These are phyloP conservation scores for Drosophila nasuta DNA, from an alignment of 1,140 invertebrate genomes.

Conservation along the genomic window DNA sequence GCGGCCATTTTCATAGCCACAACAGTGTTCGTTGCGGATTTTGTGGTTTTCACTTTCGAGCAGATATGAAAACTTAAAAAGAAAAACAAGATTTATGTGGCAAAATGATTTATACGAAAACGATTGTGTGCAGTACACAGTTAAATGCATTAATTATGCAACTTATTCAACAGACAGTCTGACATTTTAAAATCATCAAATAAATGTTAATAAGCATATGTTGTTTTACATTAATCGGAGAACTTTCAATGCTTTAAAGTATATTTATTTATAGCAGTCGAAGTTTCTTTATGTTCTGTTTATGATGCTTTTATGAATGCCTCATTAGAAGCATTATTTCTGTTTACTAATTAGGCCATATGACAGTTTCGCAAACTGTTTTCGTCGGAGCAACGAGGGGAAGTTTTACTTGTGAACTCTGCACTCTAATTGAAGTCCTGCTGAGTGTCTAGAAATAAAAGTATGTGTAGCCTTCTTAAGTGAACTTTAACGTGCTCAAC, in stretches of 20 bases:
- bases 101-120: slow-evolving; percentile 36
- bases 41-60: slow-evolving; percentile 19
- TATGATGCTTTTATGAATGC: slow-evolving; percentile 1
- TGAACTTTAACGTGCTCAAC: neutral
- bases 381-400: neutral
- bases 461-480: neutral
- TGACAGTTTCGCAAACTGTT: neutral
- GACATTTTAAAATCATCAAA: neutral
- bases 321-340: neutral
- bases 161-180: slow-evolving; percentile 11
- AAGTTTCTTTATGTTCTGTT: neutral
- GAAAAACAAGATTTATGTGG: slow-evolving; percentile 22
- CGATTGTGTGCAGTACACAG: slow-evolving; percentile 2
- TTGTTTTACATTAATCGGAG: too few relatives aligned
- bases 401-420: slow-evolving; percentile 1
- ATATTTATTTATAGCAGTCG: neutral
- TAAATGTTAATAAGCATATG: too few relatives aligned
- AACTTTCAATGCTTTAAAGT: neutral
- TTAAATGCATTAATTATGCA: slow-evolving; percentile 26
- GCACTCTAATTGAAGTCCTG: neutral
- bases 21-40: slow-evolving; percentile 21
- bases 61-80: slow-evolving; percentile 20
- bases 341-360: neutral
- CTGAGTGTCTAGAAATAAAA: neutral
- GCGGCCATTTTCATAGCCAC: slow-evolving; percentile 19